Evolutionary conservation across 1,140 invertebrate genomes (phyloP), one percentile per base, ranked within the genome.

Genomic region (Cyrtorhinus lividipennis): DNA sequence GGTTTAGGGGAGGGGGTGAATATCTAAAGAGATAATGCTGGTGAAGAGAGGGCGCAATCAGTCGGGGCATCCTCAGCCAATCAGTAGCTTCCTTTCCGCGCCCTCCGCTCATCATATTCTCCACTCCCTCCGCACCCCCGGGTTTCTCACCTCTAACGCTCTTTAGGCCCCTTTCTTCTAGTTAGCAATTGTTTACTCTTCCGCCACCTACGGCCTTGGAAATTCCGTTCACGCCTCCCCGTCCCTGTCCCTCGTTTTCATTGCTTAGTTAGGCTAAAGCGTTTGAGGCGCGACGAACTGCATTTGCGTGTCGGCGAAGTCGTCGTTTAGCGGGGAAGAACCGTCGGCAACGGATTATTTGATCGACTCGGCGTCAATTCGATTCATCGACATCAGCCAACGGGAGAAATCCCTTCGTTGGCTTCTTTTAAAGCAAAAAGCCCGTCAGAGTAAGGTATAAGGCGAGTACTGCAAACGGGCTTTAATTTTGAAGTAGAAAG

Each of bases 61-160:
- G 48, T 53, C 48, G 23, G 48, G 48, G 56, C 53, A 38, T 64
- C 62, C 46, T 62, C 26, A 45, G 44, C 61, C 48, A 27, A 24
- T 63, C 59, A 25, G 46, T 56, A 44, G 61, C 66, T 66, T 60
- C 45, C 45, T 67, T 59, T 48, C 26, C 64, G 27, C 25, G 30
- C 64, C 24, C 62, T 58, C 27, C 22, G 48, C 46, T 56, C 45
- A 48, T 59, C 61, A 53, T 56, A 62, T 67, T 61, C 48, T 27
- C 48, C 44, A 62, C 60, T 46, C 24, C 61, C 25, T 20, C 59
- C 56, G 27, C 53, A n/a, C 20, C 53, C 56, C 56, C 46, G 27
- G 59, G 26, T n/a, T 22, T 30, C 25, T 26, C 44, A 62, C 46
- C 60, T 61, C 30, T 26, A 26, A 59, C 30, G 58, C 30, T 12